Conservation (phyloP, 1,140 invertebrate species). For the Portunus trituberculatus region DNA sequence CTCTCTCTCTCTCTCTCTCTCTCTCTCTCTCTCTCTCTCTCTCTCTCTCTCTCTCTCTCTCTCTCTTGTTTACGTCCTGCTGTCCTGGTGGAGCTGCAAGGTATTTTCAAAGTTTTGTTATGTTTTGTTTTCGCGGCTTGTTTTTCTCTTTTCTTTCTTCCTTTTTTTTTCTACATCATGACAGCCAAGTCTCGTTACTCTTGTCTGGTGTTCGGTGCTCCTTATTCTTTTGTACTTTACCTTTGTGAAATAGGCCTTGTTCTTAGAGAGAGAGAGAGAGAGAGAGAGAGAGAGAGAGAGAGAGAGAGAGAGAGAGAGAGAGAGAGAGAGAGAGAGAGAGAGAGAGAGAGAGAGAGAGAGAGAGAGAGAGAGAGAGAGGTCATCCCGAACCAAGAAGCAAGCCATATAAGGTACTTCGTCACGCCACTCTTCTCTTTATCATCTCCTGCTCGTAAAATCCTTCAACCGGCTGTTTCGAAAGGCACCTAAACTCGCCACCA, state of each 20-base stretch:
- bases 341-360: not conserved
- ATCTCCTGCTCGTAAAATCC: not conserved
- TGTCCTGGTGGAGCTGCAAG: not conserved
- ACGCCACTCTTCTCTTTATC: constrained; percentile 23
- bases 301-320: not conserved
- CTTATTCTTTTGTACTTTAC: no score
- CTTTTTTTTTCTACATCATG: no score
- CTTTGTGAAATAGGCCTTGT: no score
- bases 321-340: not conserved
- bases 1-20: constrained; percentile 23
- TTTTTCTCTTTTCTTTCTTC: no score
- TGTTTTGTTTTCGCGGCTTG: not conserved
- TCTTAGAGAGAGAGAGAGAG: not conserved
- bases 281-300: not conserved
- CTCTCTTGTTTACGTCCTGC: not conserved
- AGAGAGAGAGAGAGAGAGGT: not conserved
- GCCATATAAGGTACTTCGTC: not conserved
- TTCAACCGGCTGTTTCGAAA: not conserved
- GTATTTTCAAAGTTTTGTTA: constrained; percentile 5
- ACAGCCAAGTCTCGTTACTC: no score
- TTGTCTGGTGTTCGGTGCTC: no score
- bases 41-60: constrained; percentile 44
- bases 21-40: constrained; percentile 44
- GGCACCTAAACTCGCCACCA: not conserved
- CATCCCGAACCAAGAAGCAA: not conserved